Evolutionary conservation across 1,140 invertebrate genomes (phyloP), one percentile per base, ranked within the genome.

Genomic region (Zaprionus gabonicus): DNA sequence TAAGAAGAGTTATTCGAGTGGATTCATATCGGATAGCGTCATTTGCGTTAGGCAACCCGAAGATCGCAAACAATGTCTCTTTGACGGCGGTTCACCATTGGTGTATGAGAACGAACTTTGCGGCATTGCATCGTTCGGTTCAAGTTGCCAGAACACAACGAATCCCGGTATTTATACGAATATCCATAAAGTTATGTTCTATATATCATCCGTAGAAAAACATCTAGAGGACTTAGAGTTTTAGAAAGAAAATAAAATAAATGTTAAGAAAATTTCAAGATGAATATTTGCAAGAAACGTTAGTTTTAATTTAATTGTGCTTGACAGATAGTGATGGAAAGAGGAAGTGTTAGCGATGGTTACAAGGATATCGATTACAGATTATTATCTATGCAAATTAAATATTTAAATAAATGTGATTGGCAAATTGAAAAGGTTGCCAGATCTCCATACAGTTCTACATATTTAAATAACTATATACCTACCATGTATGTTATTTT

Each of bases 61-160:
- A 15, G 28, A 69, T 51, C 20, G n/a, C 0, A 13, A 3, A 0
- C n/a, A 73, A 6, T 82, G 80, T 28, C 62, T 49, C 23, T 78
- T 74, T n/a, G 80, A 82, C 28, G 63, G 55, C 0, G 80, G 78
- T 7, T 58, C 57, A 0, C 80, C 80, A 0, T n/a, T 82, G 4
- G 49, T 66, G 2, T 74, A 38, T 17, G 53, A 62, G 9, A 67
- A 63, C 5, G 12, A 67, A 15, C 66, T 80, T 10, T 64, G 70
- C 27, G 80, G 63, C 13, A 20, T 82, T 9, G 80, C 71, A 3
- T 82, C 78, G 1, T 4, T 38, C 9, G 78, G 78, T 17, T 55
- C 71, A 6, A 49, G 9, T 1, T 80, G 78, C 12, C 53, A n/a
- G n/a, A 49, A 80, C 12, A 66, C 75, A 4, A 12, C 56, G 0